These are phyloP conservation scores for Sebastes itinus DNA, from an alignment of 2,797 vertebrate species.

Conservation along the genomic window DNA sequence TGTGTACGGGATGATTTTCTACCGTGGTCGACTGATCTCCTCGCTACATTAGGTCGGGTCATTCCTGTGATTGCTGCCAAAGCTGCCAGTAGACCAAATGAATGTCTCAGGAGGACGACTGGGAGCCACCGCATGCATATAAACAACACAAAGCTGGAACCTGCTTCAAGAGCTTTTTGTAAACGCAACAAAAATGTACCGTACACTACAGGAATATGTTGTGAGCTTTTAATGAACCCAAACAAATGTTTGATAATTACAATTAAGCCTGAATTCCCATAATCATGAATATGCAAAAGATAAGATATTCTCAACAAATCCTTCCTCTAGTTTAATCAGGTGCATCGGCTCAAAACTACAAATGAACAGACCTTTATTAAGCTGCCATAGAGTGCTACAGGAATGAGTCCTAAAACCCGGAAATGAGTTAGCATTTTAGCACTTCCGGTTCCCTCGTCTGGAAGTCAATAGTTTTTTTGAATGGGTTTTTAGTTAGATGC, in stretches of 20 bases:
- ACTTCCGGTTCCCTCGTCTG: too few relatives aligned
- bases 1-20: slow-evolving; percentile 36
- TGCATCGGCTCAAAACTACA: not conserved
- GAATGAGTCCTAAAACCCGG: too few relatives aligned
- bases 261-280: not conserved
- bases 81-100: slow-evolving; percentile 84
- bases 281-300: not conserved
- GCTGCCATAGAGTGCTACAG: not conserved
- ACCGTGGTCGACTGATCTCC: slow-evolving; percentile 79
- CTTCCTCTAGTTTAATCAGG: not conserved
- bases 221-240: not conserved
- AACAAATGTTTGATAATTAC: not conserved
- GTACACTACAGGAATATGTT: too few relatives aligned
- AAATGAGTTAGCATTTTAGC: too few relatives aligned
- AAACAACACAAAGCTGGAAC: not conserved
- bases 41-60: slow-evolving; percentile 89
- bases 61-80: slow-evolving; percentile 86
- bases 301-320: not conserved
- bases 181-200: not conserved
- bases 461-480: too few relatives aligned
- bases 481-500: too few relatives aligned
- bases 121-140: not conserved
- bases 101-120: slow-evolving; percentile 40
- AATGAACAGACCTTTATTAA: not conserved
- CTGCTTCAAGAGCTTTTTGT: not conserved